Evolutionary conservation across 2,888 invertebrate genomes (phyloP).

Genomic region (Anthrax anthrax): DNA sequence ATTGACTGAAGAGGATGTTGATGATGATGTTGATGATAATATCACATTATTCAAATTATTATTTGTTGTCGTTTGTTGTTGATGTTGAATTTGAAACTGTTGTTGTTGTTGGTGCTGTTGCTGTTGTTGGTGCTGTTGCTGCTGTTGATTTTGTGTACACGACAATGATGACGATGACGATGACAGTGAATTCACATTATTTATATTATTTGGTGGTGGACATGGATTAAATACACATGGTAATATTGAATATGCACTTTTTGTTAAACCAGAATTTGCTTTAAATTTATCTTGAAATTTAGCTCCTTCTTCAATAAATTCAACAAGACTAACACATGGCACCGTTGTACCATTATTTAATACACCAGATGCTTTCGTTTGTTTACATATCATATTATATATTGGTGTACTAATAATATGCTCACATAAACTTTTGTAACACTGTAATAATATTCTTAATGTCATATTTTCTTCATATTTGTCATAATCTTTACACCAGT

Average conservation of each 20-base stretch:
- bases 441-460: slow-evolving; percentile 65
- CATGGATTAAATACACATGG: slow-evolving; percentile 55
- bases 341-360: slow-evolving; percentile 11
- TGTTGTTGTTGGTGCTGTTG: slow-evolving; percentile 2
- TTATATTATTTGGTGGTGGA: slow-evolving; percentile 29
- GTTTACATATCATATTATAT: slow-evolving; percentile 33
- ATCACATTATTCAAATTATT: background rate
- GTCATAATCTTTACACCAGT: slow-evolving; percentile 68
- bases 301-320: slow-evolving; percentile 67
- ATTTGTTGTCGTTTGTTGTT: background rate
- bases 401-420: slow-evolving; percentile 62
- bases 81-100: background rate
- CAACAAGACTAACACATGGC: slow-evolving; percentile 46
- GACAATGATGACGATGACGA: slow-evolving; percentile 30
- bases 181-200: slow-evolving; percentile 12
- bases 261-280: slow-evolving; percentile 55
- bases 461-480: slow-evolving; percentile 71
- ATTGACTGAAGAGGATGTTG: background rate
- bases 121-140: slow-evolving; percentile 12
- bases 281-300: slow-evolving; percentile 63
- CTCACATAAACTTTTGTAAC: slow-evolving; percentile 79
- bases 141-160: background rate
- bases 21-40: background rate
- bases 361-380: slow-evolving; percentile 33
- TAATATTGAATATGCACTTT: slow-evolving; percentile 57